Base-by-base conservation (phyloP, 2,797 vertebrate species). In the Epinephelus awoara region DNA sequence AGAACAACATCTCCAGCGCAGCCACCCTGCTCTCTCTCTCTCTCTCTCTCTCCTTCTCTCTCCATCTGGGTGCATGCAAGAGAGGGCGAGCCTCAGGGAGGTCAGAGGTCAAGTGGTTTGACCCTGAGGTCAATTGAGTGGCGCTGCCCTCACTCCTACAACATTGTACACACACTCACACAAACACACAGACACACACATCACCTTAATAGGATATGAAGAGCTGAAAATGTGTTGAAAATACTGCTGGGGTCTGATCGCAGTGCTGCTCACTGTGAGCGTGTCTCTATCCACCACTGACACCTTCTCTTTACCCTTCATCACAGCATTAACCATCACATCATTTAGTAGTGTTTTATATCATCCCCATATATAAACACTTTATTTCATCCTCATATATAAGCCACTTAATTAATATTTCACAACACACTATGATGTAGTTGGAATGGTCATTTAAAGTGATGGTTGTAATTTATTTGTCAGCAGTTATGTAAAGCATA, bases 101-200 rank as follows among this genome's bases (percentile, higher is more conserved):
- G 73, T 86, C 85, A 89, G 72, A 86, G 93, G 90, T 95, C 94
- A 95, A 96, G 93, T 95, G 94, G 88, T 95, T 94, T 95, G 92
- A 89, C 91, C 94, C 84, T 7, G 19, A 82, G 93, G 93, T 95
- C 95, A 95, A 95, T 94, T 94, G 93, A 95, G 92, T 94, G 85
- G 74, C 21, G 80, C 88, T 93, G 85, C 72, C 91, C 82, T 89
- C 85, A 88, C 86, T 86, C 85, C 84, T 71, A 81, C 81, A 85
- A 75, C 85, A 85, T 90, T 93, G 90, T 80, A 87, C 84, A 79
- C 83, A 73, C 77, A 47, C 69, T 77, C 64, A 77, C 83, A 80
- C 64, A 42, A 55, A 66, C 56, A 65, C 67, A 65, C 29, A 57
- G 17, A 68, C 8, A 27, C 52, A 74, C 80, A 75, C 72, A 68